Percentiles rank a stretch among this genome's conserved stretches.
These are phyloP conservation scores for Schlechtendalia chinensis DNA, from an alignment of 1,140 invertebrate species.

Conservation along the genomic window DNA sequence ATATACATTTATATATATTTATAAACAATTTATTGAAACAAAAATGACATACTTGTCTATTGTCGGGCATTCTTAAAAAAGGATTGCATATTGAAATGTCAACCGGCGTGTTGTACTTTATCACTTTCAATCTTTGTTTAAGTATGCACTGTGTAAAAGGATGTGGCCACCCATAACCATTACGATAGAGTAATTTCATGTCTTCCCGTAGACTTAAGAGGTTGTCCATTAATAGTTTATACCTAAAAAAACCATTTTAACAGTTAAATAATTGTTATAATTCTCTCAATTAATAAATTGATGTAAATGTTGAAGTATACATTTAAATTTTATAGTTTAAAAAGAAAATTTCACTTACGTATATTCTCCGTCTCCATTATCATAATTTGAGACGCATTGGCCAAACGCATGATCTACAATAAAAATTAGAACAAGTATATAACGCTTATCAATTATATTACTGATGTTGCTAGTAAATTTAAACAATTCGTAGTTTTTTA, in stretches of 20 bases:
- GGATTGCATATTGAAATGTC: conserved; percentile 23
- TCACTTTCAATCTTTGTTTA: conserved; percentile 28
- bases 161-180: conserved; percentile 27
- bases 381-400: conserved; percentile 12
- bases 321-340: too few relatives aligned
- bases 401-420: conserved; percentile 37
- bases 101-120: not conserved
- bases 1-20: not conserved
- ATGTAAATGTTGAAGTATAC: too few relatives aligned
- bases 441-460: not conserved
- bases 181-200: conserved; percentile 6
- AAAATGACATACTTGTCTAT: not conserved
- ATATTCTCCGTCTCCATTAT: conserved; percentile 1
- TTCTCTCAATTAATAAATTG: too few relatives aligned
- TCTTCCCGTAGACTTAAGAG: not conserved
- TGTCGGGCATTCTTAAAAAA: not conserved
- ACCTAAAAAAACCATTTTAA: not conserved
- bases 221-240: conserved; percentile 22
- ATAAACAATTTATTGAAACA: too few relatives aligned
- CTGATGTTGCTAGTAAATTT: not conserved
- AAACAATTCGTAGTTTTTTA: not conserved
- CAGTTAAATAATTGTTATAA: not conserved
- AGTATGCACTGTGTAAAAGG: conserved; percentile 39
- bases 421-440: not conserved
- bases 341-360: conserved; percentile 22